These are phyloP conservation scores for Monochamus alternatus DNA, from an alignment of 2,888 invertebrate species.

Conservation along the genomic window DNA sequence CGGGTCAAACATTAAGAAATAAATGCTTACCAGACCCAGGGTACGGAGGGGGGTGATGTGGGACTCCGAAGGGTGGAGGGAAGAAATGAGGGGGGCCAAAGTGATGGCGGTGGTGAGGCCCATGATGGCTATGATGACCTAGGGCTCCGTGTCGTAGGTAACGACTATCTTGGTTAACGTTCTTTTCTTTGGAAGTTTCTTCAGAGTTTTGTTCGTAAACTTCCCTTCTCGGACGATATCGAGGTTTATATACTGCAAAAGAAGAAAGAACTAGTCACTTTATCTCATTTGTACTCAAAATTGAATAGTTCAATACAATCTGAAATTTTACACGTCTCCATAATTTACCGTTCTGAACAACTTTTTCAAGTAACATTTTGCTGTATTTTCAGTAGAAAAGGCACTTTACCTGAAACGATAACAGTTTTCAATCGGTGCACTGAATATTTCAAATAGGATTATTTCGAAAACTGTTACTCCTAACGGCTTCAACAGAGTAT, in stretches of 20 bases:
- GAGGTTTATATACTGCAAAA: constrained; percentile 6
- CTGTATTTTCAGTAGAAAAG: too few relatives aligned
- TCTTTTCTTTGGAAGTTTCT: background rate
- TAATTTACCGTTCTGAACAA: too few relatives aligned
- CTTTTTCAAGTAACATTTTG: too few relatives aligned
- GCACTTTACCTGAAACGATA: too few relatives aligned
- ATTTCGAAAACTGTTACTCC: too few relatives aligned
- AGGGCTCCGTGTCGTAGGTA: background rate
- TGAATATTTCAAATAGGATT: too few relatives aligned
- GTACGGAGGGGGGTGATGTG: background rate
- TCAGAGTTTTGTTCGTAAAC: background rate
- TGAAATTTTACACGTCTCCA: too few relatives aligned
- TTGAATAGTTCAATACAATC: too few relatives aligned
- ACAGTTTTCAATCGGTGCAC: too few relatives aligned
- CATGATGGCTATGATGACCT: background rate
- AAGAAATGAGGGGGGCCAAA: background rate
- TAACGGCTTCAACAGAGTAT: too few relatives aligned
- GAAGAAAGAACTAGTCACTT: background rate
- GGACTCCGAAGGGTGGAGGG: background rate
- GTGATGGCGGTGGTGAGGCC: background rate
- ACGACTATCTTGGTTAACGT: background rate
- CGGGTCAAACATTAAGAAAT: background rate
- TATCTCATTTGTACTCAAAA: background rate
- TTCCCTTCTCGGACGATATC: background rate
- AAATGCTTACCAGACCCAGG: constrained; percentile 16